Evolutionary conservation across 2,888 invertebrate species (phyloP), one percentile per base, ranked within the genome.

Genomic region (Archips crataeganus): DNA sequence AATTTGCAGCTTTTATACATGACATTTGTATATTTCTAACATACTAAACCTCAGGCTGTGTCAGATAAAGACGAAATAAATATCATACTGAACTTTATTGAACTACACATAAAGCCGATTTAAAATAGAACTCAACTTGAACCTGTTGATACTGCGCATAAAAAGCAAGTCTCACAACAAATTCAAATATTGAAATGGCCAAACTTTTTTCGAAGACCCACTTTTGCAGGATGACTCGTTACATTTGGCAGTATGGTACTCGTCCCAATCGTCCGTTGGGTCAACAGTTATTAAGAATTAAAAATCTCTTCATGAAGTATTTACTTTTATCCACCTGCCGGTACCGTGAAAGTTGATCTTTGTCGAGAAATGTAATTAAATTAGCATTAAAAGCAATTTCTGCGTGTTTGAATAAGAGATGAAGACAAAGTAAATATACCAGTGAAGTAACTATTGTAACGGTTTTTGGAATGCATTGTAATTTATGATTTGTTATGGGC

Each of bases 301-400:
- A 36, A 66, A 49, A 49, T 71, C 71, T 65, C 49, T 67, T 67
- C 57, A 54, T 63, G 62, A 57, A 57, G 60, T 70, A 66, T 39
- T 47, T 59, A 71, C 49, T 71, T 62, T 45, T 60, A 63, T 73
- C 42, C 67, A 54, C 49, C 61, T 66, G 34, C 64, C 60, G 36
- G 64, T 57, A n/a, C 49, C 59, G 73, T 69, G 73, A 74, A 74
- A 74, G 73, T 74, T 73, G 64, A 64, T 65, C 69, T 74, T 72
- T 36, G 15, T 39, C 62, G 63, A 49, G 67, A 47, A 39, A 59
- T 13, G 60, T 60, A 60, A 73, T 74, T 64, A 65, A 73, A 73
- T 69, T 64, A 51, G 59, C 64, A 69, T 69, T 69, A 42, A 68
- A 63, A 64, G 63, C 62, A 60, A 57, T 67, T 72, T 57, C 9